Evolutionary conservation across 2,888 invertebrate species (phyloP), one percentile per base, ranked within the genome.

Genomic region (Bombylius major): DNA sequence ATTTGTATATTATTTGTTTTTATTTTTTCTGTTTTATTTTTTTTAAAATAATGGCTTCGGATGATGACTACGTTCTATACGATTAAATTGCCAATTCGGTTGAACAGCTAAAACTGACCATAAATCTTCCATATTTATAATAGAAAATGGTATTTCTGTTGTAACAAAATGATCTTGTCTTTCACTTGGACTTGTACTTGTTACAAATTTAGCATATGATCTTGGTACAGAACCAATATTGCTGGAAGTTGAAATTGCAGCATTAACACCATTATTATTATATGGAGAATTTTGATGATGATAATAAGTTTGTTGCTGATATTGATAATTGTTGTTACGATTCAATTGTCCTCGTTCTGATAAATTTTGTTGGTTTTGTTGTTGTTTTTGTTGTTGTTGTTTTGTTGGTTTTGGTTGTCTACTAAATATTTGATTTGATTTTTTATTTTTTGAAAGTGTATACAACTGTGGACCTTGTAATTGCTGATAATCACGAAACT

Each of bases 81-180:
- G 57, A 57, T 57, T 59, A 33, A 57, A 59, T 13, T 59, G 59
- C 63, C 63, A 63, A 54, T 63, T 63, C 45, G 63, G 60, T 54
- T 63, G 62, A 13, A 61, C 58, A 53, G 62, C 48, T 55, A 61
- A 58, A 47, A 62, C 13, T 51, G 62, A 60, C 63, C 63, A 63
- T 55, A 62, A 52, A 54, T 63, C 62, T 45, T 63, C 62, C 34
- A 62, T 56, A 53, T 61, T 60, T 23, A 23, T 3, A 50, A 62
- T 61, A 6, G 36, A 6, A 36, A 36, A 36, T 46, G 61, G 59
- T 53, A 60, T 51, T 56, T 59, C 60, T 11, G 47, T 54, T 5
- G 58, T 62, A 9, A 59, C 53, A 56, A 60, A 56, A 44, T 56
- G 59, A 57, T 58, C 58, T 14, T 56, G 56, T 48, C 56, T 49